Conservation (phyloP, 1,140 invertebrate species). For the Neodiprion virginianus region DNA sequence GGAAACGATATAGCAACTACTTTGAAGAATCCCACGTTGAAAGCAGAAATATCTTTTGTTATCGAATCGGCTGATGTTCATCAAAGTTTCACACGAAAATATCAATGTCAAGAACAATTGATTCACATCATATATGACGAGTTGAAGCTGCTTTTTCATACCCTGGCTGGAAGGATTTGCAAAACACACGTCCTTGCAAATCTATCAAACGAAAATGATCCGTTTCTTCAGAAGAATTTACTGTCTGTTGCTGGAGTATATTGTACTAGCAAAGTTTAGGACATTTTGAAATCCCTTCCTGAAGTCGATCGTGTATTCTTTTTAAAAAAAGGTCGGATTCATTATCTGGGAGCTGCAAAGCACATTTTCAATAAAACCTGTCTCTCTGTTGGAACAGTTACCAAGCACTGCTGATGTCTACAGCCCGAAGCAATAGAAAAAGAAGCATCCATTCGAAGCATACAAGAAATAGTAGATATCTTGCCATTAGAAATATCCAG, state of each 20-base stretch:
- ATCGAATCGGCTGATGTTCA: not conserved
- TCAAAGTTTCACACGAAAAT: conserved; percentile 7
- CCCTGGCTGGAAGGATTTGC: not conserved
- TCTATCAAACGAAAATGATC: not conserved
- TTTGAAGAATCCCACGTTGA: conserved; percentile 17
- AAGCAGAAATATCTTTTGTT: conserved; percentile 19
- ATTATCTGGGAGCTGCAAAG: not conserved
- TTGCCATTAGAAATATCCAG: not conserved
- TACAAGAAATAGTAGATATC: not conserved
- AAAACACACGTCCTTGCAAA: not conserved
- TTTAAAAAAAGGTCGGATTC: not conserved
- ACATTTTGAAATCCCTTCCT: not conserved
- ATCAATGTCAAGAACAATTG: conserved; percentile 17
- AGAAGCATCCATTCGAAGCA: not conserved
- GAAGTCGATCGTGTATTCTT: not conserved
- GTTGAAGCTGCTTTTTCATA: not conserved
- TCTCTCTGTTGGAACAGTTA: not conserved
- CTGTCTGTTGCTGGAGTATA: not conserved
- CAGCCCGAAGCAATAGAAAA: not conserved
- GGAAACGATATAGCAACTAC: conserved; percentile 16
- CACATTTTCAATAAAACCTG: not conserved
- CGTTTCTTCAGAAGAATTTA: not conserved
- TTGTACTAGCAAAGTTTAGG: not conserved
- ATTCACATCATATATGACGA: conserved; percentile 20
- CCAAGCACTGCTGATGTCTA: not conserved